Conservation (phyloP, 2,113 vertebrate genomes). For the Solea senegalensis region DNA sequence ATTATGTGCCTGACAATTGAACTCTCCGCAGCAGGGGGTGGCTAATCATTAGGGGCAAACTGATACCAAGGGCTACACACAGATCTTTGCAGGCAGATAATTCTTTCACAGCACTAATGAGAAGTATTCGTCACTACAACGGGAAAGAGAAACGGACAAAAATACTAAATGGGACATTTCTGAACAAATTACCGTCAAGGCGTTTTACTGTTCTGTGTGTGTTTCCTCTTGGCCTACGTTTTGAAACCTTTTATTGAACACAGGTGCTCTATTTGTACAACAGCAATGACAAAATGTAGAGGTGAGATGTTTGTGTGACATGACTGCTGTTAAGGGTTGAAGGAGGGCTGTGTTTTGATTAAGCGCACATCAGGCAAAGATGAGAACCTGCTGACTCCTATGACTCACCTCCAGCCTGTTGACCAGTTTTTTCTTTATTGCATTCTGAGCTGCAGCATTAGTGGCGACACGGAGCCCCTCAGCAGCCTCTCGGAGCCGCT, state of each 20-base stretch:
- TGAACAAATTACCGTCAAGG: constrained; percentile 26
- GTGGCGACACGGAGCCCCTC: constrained; percentile 96
- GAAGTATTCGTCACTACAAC: constrained; percentile 38
- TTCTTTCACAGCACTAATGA: constrained; percentile 54
- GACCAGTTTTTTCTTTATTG: constrained; percentile 98
- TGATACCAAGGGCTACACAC: constrained; percentile 60
- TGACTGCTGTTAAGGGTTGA: background rate
- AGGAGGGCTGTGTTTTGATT: constrained; percentile 14
- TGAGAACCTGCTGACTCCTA: background rate
- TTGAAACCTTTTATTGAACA: background rate
- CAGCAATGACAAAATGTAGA: background rate
- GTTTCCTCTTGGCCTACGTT: background rate
- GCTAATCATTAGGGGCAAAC: constrained; percentile 60
- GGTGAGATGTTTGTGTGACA: background rate
- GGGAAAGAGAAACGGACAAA: constrained; percentile 28
- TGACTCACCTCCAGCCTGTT: constrained; percentile 92
- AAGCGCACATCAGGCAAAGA: constrained; percentile 17
- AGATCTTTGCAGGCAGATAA: constrained; percentile 58
- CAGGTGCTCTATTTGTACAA: background rate
- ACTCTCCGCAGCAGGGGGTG: constrained; percentile 24
- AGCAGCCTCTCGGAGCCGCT: constrained; percentile 93
- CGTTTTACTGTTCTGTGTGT: constrained; percentile 10
- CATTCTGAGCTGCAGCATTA: constrained; percentile 96
- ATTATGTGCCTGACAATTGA: constrained; percentile 55
- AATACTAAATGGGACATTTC: constrained; percentile 19